Conservation (phyloP, 2,113 vertebrate species). For the Pterocles orientalis region DNA sequence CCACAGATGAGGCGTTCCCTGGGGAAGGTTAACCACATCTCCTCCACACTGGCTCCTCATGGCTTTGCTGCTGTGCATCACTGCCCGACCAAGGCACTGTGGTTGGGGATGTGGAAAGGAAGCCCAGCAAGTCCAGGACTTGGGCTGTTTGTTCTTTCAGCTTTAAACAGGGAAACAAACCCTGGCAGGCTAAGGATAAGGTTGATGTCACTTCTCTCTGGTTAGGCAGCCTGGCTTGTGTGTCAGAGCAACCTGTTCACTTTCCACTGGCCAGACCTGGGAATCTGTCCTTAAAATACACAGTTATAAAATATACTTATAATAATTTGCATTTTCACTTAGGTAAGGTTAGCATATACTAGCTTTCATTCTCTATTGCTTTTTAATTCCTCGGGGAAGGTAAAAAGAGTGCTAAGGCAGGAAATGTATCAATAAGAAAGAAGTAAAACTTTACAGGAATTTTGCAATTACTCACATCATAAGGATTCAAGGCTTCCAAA, state of each 20-base stretch:
- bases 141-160: neutral
- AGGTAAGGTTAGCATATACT: neutral
- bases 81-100: accelerated
- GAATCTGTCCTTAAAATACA: neutral
- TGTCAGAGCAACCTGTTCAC: neutral
- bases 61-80: neutral
- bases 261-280: neutral
- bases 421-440: neutral
- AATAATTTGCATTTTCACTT: neutral
- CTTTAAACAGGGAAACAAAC: neutral
- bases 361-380: neutral
- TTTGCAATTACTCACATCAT: neutral
- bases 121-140: neutral
- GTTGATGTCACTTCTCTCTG: neutral
- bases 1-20: neutral
- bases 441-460: neutral
- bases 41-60: accelerated
- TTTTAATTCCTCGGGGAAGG: neutral
- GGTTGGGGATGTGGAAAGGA: accelerated
- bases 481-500: neutral
- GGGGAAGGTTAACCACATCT: neutral
- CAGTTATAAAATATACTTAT: neutral
- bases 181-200: neutral
- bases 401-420: neutral
- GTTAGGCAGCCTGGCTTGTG: neutral